phyloP scores from a whole-genome alignment of 2,888 invertebrate genomes.

The Cephonodes hylas region DNA sequence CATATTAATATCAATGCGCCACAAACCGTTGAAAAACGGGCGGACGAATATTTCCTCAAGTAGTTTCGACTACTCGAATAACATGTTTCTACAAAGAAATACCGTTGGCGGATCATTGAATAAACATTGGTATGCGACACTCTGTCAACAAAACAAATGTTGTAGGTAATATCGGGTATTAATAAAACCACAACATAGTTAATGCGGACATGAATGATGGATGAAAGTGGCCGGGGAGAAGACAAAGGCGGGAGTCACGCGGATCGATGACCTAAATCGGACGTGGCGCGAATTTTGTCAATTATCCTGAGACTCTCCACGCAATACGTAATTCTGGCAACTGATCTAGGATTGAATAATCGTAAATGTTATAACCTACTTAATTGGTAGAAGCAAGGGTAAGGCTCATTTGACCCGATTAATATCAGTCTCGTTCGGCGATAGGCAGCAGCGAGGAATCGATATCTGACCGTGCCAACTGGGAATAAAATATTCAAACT shows the following conservation, averaged over 20 bases:
- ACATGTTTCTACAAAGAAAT: neutral
- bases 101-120: neutral
- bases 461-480: neutral
- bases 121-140: neutral
- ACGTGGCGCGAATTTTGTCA: slow-evolving; percentile 12
- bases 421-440: neutral
- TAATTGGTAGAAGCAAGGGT: too few relatives aligned
- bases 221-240: neutral
- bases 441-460: neutral
- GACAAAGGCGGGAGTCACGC: neutral
- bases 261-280: slow-evolving; percentile 14
- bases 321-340: neutral
- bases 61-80: neutral
- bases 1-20: neutral
- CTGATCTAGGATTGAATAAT: neutral
- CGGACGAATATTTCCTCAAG: too few relatives aligned
- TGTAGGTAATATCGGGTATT: neutral
- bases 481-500: neutral
- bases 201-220: slow-evolving; percentile 11
- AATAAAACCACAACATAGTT: neutral
- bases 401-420: too few relatives aligned
- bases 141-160: neutral
- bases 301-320: slow-evolving; percentile 1
- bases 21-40: too few relatives aligned
- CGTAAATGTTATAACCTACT: too few relatives aligned